Evolutionary conservation across 2,797 vertebrate species (phyloP).

Genomic region (Coranthus polyacanthus): DNA sequence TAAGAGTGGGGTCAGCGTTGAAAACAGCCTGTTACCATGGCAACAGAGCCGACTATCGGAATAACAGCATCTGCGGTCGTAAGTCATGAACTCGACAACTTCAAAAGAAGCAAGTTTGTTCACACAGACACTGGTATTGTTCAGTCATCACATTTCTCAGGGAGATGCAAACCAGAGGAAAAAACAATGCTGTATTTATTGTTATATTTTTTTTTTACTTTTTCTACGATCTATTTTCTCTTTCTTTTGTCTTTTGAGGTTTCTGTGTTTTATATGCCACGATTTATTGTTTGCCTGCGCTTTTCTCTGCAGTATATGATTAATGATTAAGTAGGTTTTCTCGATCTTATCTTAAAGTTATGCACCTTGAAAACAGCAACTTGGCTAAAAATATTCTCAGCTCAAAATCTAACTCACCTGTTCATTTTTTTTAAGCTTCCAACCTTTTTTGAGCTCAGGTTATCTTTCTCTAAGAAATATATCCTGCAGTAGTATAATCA

Average conservation of each 20-base stretch:
- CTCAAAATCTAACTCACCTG: too few relatives aligned
- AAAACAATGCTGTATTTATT: not conserved
- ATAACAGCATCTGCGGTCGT: slow-evolving; percentile 18
- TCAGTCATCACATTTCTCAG: slow-evolving; percentile 16
- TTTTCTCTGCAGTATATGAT: not conserved
- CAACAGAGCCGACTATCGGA: slow-evolving; percentile 39
- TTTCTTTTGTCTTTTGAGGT: not conserved
- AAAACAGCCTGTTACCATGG: slow-evolving; percentile 44
- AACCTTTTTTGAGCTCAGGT: too few relatives aligned
- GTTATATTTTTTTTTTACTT: not conserved
- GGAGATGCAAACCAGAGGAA: not conserved
- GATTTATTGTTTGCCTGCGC: not conserved
- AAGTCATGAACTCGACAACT: slow-evolving; percentile 38
- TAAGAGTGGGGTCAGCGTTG: slow-evolving; percentile 36
- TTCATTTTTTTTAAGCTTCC: too few relatives aligned
- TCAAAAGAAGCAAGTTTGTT: slow-evolving; percentile 33
- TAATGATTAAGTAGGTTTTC: too few relatives aligned
- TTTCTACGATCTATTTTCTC: not conserved
- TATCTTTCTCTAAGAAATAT: too few relatives aligned
- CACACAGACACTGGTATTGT: slow-evolving; percentile 4
- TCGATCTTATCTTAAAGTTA: too few relatives aligned
- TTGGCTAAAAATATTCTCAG: not conserved
- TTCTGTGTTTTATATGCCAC: not conserved
- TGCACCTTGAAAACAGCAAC: not conserved
- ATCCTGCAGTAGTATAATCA: too few relatives aligned